A percentile compares a stretch with the other conserved stretches of the same genome.
These are phyloP conservation scores for Mesitornis unicolor DNA, from an alignment of 2,113 vertebrate genomes.

Conservation along the genomic window DNA sequence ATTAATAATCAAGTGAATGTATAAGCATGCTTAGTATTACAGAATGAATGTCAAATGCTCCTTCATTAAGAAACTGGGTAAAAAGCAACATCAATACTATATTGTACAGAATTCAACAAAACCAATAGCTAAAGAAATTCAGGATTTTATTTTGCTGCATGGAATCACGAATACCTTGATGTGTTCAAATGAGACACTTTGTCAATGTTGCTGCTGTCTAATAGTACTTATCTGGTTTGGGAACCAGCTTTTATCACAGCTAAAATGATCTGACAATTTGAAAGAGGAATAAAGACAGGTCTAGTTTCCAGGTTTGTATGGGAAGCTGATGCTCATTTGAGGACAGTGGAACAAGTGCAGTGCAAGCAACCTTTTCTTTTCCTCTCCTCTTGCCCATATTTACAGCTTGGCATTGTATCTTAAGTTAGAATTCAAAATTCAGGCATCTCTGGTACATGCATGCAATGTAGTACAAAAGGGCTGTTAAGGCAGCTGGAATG, in stretches of 20 bases:
- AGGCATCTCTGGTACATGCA: background rate
- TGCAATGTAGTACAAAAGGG: background rate
- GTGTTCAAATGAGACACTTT: background rate
- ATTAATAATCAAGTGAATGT: background rate
- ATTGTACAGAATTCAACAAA: background rate
- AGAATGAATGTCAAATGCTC: background rate
- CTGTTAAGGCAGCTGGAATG: background rate
- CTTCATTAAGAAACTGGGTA: background rate
- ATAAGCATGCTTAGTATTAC: background rate
- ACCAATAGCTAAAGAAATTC: background rate
- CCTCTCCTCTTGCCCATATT: background rate
- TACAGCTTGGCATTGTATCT: background rate
- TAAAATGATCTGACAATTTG: background rate
- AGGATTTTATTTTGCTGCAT: background rate
- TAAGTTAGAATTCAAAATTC: background rate
- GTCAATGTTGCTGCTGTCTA: background rate
- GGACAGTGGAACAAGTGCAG: background rate
- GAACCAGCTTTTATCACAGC: background rate
- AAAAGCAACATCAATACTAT: background rate
- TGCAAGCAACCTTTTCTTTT: background rate
- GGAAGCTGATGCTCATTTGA: background rate
- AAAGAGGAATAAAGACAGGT: background rate
- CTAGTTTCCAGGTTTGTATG: background rate
- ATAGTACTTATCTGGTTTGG: background rate
- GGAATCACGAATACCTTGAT: background rate